A percentile compares a stretch with the other conserved stretches of the same genome.
Conservation (phyloP, 2,888 invertebrate genomes). For the Rhorus exstirpatorius region DNA sequence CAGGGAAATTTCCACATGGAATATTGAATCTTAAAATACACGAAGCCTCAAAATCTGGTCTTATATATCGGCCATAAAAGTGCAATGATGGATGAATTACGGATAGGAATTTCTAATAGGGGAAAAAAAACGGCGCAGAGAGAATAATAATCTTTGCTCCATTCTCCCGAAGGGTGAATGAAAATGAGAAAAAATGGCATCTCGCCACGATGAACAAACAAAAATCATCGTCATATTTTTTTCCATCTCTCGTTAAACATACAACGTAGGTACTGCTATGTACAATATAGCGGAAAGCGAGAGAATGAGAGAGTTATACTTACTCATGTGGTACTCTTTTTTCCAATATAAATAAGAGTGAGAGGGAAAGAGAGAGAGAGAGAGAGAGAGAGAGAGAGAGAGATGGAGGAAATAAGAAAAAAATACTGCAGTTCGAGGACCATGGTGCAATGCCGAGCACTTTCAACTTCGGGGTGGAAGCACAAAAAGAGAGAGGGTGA, state of each 20-base stretch:
- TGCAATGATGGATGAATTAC: too few relatives aligned
- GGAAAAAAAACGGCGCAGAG: conserved; percentile 14
- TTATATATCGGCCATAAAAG: too few relatives aligned
- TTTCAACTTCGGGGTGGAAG: conserved; percentile 67
- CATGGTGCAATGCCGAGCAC: conserved; percentile 69
- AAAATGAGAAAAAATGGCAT: conserved; percentile 58
- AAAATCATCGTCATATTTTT: conserved; percentile 47
- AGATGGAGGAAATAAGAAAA: conserved; percentile 65
- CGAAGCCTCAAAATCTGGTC: too few relatives aligned
- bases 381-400: conserved; percentile 38
- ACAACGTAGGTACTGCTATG: neutral
- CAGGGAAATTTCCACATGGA: too few relatives aligned
- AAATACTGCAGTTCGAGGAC: conserved; percentile 58
- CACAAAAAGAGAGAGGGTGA: conserved; percentile 70
- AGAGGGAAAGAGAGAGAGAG: conserved; percentile 37
- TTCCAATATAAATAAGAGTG: conserved; percentile 62
- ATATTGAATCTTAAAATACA: too few relatives aligned
- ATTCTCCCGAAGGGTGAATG: conserved; percentile 8
- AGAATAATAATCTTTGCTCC: too few relatives aligned
- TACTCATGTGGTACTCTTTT: conserved; percentile 48
- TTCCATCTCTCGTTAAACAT: conserved; percentile 28
- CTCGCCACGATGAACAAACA: conserved; percentile 49
- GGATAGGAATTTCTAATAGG: neutral
- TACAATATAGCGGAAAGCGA: conserved; percentile 5
- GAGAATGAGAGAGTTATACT: conserved; percentile 37